phyloP scores from a whole-genome alignment of 2,797 vertebrate genomes.

The Epinephelus coioides region DNA sequence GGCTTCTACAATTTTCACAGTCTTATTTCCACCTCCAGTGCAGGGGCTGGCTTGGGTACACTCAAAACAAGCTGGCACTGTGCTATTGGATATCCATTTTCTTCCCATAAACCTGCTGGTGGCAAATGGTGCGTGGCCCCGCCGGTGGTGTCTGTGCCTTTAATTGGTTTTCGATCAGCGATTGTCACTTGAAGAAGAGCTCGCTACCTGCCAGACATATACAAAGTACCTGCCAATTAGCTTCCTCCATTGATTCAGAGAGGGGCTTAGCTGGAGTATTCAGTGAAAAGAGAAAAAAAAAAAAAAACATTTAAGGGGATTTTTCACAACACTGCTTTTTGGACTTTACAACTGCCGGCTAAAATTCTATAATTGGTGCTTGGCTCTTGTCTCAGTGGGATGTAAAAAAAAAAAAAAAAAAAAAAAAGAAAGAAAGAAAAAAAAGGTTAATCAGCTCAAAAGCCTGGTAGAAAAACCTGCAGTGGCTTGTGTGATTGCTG shows the following conservation, averaged over 20 bases:
- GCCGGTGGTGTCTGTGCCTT: conserved; percentile 41
- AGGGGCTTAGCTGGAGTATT: conserved; percentile 54
- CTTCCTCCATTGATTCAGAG: conserved; percentile 68
- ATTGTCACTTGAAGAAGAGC: conserved; percentile 69
- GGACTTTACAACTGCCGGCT: conserved; percentile 23
- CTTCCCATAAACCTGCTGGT: conserved; percentile 47
- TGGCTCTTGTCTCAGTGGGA: conserved; percentile 43
- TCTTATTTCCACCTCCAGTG: conserved; percentile 16
- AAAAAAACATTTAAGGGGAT: conserved; percentile 51
- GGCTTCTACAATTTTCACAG: not conserved
- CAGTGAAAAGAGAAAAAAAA: conserved; percentile 7
- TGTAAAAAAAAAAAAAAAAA: conserved; percentile 27
- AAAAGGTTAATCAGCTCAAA: conserved; percentile 60
- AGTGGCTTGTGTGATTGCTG: conserved; percentile 35
- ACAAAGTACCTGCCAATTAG: conserved; percentile 76
- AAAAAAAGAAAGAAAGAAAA: not conserved
- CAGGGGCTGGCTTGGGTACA: not conserved
- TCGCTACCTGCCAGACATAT: conserved; percentile 61
- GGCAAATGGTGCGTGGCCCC: conserved; percentile 41
- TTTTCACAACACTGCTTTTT: conserved; percentile 56
- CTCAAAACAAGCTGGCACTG: conserved; percentile 40
- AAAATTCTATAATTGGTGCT: conserved; percentile 57
- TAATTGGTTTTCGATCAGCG: conserved; percentile 79
- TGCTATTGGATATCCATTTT: conserved; percentile 56
- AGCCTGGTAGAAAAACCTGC: conserved; percentile 31